Percentiles rank a stretch among this genome's conserved stretches.
Evolutionary conservation across 2,888 invertebrate genomes (phyloP).

Genomic region (Eristalis intricaria): DNA sequence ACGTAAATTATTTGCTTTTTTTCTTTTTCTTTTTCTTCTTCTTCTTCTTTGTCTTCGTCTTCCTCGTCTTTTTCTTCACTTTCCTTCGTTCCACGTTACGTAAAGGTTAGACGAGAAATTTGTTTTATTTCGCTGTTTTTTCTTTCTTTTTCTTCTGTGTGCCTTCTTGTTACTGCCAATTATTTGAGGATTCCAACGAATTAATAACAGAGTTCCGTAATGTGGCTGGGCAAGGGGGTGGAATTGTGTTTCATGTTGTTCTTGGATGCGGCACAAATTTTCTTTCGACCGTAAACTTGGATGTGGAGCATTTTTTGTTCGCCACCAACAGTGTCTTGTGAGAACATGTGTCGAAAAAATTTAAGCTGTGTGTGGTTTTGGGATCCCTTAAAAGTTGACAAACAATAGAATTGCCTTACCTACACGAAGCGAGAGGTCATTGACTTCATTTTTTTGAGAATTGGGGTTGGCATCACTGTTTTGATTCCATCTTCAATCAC

Average conservation of each 20-base stretch:
- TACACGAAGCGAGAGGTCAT: background rate
- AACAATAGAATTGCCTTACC: background rate
- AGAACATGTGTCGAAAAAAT: background rate
- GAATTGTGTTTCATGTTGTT: constrained; percentile 8
- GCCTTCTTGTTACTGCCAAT: constrained; percentile 21
- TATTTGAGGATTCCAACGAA: constrained; percentile 23
- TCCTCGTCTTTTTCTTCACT: too few relatives aligned
- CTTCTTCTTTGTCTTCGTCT: background rate
- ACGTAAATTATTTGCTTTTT: background rate
- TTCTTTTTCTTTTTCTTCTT: background rate
- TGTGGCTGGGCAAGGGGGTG: background rate
- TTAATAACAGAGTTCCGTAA: constrained; percentile 4
- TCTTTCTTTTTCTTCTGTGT: background rate
- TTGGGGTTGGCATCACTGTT: too few relatives aligned
- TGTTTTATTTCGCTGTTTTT: background rate
- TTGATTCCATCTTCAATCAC: too few relatives aligned
- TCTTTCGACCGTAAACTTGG: background rate
- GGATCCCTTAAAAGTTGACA: background rate
- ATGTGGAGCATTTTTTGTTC: background rate
- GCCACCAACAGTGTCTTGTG: background rate
- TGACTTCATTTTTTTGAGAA: too few relatives aligned
- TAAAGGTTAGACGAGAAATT: constrained; percentile 22
- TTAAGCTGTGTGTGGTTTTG: background rate
- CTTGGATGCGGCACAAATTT: background rate
- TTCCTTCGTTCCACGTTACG: background rate